Conservation (phyloP, 92 coral and sea anemone genomes). For the Siderastrea siderea region DNA sequence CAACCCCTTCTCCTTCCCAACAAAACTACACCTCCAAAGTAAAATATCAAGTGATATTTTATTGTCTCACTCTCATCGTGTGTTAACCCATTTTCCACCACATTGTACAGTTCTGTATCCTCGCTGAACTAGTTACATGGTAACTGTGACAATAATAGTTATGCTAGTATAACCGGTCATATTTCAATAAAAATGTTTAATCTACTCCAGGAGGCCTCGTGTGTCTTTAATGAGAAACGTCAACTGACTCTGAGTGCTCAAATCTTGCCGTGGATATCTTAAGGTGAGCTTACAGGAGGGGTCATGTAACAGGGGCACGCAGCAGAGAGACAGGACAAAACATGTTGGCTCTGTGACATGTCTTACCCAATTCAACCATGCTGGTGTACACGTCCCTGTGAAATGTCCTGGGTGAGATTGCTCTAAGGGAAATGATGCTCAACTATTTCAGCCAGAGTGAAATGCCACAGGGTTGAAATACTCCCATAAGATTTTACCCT, state of each 20-base stretch:
- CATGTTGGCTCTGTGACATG: background rate
- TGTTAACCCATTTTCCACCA: conserved; percentile 19
- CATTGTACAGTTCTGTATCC: conserved; percentile 1
- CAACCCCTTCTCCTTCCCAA: background rate
- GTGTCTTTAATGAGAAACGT: background rate
- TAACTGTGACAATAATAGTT: conserved; percentile 4
- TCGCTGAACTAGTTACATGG: conserved; percentile 34
- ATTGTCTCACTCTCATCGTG: conserved; percentile 23
- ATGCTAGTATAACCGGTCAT: background rate
- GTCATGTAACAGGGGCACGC: background rate
- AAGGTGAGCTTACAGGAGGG: background rate
- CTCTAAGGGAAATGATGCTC: too few relatives aligned
- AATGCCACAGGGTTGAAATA: too few relatives aligned
- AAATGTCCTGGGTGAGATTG: too few relatives aligned
- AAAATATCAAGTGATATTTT: background rate
- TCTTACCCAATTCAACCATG: background rate
- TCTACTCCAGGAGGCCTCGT: background rate
- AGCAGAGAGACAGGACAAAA: background rate
- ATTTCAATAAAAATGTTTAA: conserved; percentile 15
- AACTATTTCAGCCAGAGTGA: too few relatives aligned
- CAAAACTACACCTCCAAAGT: background rate
- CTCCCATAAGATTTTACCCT: too few relatives aligned
- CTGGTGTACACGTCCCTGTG: too few relatives aligned
- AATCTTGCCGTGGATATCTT: background rate
- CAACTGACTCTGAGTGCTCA: background rate